These are phyloP conservation scores for Alauda arvensis DNA, from an alignment of 2,797 vertebrate genomes.

Conservation along the genomic window DNA sequence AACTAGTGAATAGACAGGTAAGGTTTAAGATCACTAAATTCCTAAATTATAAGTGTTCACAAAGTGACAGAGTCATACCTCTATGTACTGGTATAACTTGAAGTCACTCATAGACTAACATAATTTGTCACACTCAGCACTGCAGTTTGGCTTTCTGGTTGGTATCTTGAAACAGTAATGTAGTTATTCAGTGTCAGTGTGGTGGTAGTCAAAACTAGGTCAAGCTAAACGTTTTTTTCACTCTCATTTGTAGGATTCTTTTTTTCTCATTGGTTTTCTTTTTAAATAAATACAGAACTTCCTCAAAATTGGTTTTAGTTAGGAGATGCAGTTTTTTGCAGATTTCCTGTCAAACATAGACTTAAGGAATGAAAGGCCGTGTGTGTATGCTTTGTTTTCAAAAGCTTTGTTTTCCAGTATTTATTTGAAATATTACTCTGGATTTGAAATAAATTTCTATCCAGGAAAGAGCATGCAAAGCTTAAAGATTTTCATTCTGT, in stretches of 20 bases:
- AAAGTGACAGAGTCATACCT: not conserved
- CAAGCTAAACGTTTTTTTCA: not conserved
- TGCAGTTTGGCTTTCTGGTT: not conserved
- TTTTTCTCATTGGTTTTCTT: not conserved
- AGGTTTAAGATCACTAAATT: not conserved
- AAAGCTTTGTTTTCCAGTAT: not conserved
- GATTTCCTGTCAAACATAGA: not conserved
- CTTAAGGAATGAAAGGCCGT: not conserved
- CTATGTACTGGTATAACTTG: not conserved
- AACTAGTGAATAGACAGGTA: not conserved
- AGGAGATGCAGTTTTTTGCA: not conserved
- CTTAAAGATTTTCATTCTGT: not conserved
- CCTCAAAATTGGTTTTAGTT: not conserved
- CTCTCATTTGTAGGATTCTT: not conserved
- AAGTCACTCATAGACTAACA: not conserved
- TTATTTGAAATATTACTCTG: not conserved
- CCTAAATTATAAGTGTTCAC: not conserved
- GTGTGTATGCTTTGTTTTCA: not conserved
- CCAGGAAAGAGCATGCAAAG: not conserved
- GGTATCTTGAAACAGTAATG: not conserved
- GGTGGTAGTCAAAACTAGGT: not conserved
- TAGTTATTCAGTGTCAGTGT: not conserved
- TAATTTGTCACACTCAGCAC: not conserved
- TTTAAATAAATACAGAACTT: not conserved
- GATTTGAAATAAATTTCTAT: not conserved